phyloP scores from a whole-genome alignment of 2,113 vertebrate species.

The Gadus chalcogrammus region DNA sequence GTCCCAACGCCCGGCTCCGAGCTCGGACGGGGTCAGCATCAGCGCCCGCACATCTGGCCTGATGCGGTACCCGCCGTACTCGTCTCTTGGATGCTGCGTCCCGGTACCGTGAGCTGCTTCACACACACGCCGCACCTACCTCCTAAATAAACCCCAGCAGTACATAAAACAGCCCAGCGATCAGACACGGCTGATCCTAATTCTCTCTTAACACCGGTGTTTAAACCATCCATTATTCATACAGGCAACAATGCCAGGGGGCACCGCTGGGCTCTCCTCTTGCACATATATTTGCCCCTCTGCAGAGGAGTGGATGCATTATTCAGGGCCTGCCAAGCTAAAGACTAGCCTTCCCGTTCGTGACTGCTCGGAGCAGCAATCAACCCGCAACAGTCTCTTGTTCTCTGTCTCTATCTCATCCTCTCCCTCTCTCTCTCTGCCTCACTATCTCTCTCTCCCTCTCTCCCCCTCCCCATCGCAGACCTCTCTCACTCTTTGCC shows the following conservation, averaged over 20 bases:
- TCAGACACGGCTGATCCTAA: slow-evolving; percentile 42
- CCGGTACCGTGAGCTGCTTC: too few relatives aligned
- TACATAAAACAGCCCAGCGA: slow-evolving; percentile 29
- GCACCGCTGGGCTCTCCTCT: slow-evolving; percentile 55
- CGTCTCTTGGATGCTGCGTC: too few relatives aligned
- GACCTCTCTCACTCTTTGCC: too few relatives aligned
- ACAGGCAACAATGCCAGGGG: slow-evolving; percentile 61
- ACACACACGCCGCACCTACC: too few relatives aligned
- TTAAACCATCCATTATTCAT: slow-evolving; percentile 71
- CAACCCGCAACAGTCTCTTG: slow-evolving; percentile 39
- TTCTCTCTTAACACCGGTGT: slow-evolving; percentile 65
- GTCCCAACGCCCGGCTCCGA: too few relatives aligned
- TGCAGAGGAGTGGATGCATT: slow-evolving; percentile 62
- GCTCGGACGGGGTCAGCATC: too few relatives aligned
- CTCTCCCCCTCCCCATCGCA: too few relatives aligned
- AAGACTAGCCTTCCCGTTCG: slow-evolving; percentile 53
- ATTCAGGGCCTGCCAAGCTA: slow-evolving; percentile 66
- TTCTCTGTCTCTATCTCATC: slow-evolving; percentile 20
- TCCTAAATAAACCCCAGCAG: neutral
- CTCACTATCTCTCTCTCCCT: too few relatives aligned
- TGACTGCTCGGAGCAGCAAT: slow-evolving; percentile 57
- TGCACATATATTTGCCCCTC: slow-evolving; percentile 57
- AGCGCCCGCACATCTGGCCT: too few relatives aligned
- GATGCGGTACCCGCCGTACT: too few relatives aligned
- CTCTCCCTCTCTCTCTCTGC: too few relatives aligned